Percentiles rank a stretch among this genome's conserved stretches.
Conservation (phyloP, 2,113 vertebrate genomes). For the Catagonus wagneri region DNA sequence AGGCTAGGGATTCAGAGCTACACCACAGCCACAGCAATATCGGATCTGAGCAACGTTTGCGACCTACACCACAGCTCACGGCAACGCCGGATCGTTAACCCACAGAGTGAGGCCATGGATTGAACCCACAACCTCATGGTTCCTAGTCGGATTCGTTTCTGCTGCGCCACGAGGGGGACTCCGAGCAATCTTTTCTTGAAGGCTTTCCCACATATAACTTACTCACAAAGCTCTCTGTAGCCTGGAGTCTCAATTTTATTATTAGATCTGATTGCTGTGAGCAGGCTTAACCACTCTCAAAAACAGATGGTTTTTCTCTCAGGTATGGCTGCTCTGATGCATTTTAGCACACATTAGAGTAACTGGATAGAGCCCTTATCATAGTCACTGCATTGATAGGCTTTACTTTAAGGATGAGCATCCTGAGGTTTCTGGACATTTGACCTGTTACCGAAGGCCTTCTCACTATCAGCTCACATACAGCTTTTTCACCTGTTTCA, state of each 20-base stretch:
- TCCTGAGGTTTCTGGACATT: neutral
- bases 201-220: neutral
- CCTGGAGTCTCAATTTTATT: neutral
- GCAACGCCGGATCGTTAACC: too few species aligned
- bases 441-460: neutral
- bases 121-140: too few species aligned
- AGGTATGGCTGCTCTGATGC: neutral
- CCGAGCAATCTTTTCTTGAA: neutral
- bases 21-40: too few species aligned
- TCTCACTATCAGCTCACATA: neutral
- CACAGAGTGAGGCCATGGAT: too few species aligned
- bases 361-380: neutral
- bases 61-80: too few species aligned
- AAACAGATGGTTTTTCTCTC: neutral
- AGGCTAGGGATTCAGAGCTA: too few species aligned
- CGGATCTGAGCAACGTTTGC: too few species aligned
- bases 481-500: slow-evolving; percentile 23
- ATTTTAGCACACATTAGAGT: neutral
- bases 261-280: neutral
- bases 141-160: too few species aligned
- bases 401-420: neutral
- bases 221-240: neutral
- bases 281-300: neutral
- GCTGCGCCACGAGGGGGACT: too few species aligned
- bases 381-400: neutral